phyloP scores from a whole-genome alignment of 2,888 invertebrate species.

The Pyrgus malvae region DNA sequence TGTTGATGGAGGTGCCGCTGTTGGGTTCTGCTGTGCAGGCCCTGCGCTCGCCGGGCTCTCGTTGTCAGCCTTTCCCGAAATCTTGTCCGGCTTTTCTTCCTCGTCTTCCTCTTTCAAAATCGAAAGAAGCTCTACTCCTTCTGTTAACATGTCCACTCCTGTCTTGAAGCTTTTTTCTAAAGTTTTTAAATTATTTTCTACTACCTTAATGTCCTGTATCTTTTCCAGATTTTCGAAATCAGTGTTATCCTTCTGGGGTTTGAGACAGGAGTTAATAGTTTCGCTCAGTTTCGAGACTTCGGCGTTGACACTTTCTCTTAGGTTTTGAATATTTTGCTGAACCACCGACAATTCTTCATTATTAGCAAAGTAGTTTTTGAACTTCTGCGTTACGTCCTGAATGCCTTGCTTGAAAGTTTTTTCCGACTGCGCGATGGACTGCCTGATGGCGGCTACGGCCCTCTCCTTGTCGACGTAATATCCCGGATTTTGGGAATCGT shows the following conservation, averaged over 20 bases:
- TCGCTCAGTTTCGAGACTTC: conserved; percentile 58
- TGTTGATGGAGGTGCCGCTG: conserved; percentile 4
- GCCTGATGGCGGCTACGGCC: conserved; percentile 47
- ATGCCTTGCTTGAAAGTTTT: conserved; percentile 45
- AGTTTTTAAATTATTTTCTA: conserved; percentile 40
- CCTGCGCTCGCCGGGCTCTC: conserved; percentile 24
- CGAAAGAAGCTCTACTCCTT: conserved; percentile 53
- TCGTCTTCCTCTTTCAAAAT: conserved; percentile 49
- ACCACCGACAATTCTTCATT: conserved; percentile 52
- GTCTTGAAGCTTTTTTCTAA: conserved; percentile 56
- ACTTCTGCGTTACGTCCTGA: conserved; percentile 50
- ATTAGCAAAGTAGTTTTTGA: conserved; percentile 50
- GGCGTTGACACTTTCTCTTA: conserved; percentile 51
- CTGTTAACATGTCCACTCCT: conserved; percentile 52
- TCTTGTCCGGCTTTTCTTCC: conserved; percentile 1
- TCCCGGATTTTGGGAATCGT: conserved; percentile 68
- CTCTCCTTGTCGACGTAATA: conserved; percentile 49
- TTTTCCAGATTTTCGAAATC: conserved; percentile 33
- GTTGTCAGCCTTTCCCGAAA: conserved; percentile 26
- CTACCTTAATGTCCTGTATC: conserved; percentile 35
- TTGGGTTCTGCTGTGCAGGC: conserved; percentile 14
- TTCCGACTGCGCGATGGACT: conserved; percentile 53
- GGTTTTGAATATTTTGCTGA: conserved; percentile 50
- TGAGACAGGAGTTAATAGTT: conserved; percentile 50
- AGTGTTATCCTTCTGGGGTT: conserved; percentile 35